phyloP scores from a whole-genome alignment of 2,797 vertebrate genomes.

The Eutrigla gurnardus region DNA sequence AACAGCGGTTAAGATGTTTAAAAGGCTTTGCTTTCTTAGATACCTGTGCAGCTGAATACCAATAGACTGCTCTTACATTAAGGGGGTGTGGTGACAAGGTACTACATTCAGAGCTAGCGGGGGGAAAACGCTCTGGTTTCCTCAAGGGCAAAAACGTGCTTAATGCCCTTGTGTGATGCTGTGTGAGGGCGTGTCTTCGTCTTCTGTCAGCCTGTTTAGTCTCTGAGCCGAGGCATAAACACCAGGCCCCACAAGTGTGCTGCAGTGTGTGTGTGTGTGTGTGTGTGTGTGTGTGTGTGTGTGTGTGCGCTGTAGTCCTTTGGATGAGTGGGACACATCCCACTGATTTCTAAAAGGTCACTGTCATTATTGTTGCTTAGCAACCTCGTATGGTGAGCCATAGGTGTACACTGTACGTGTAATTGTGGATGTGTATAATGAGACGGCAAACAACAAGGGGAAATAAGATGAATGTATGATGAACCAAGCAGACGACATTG shows the following conservation, averaged over 20 bases:
- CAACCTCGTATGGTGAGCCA: constrained; percentile 81
- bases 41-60: constrained; percentile 85
- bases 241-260: constrained; percentile 64
- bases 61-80: constrained; percentile 79
- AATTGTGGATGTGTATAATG: constrained; percentile 49
- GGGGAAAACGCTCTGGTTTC: constrained; percentile 73
- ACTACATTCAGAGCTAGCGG: constrained; percentile 66
- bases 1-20: constrained; percentile 86
- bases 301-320: constrained; percentile 53
- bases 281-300: constrained; percentile 45
- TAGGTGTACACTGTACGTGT: constrained; percentile 69
- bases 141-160: constrained; percentile 79
- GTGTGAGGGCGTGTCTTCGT: constrained; percentile 48
- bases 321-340: constrained; percentile 73
- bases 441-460: constrained; percentile 29
- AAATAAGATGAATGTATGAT: constrained; percentile 21
- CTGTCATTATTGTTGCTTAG: constrained; percentile 89
- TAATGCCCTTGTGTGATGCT: constrained; percentile 67
- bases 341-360: constrained; percentile 87
- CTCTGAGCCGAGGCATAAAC: constrained; percentile 51
- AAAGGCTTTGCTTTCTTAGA: constrained; percentile 82
- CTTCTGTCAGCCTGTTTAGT: constrained; percentile 44
- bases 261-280: constrained; percentile 23
- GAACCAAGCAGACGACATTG: neutral
- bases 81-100: constrained; percentile 69